Base-by-base conservation (phyloP, 1,140 invertebrate species). In the Calephelis nemesis region DNA sequence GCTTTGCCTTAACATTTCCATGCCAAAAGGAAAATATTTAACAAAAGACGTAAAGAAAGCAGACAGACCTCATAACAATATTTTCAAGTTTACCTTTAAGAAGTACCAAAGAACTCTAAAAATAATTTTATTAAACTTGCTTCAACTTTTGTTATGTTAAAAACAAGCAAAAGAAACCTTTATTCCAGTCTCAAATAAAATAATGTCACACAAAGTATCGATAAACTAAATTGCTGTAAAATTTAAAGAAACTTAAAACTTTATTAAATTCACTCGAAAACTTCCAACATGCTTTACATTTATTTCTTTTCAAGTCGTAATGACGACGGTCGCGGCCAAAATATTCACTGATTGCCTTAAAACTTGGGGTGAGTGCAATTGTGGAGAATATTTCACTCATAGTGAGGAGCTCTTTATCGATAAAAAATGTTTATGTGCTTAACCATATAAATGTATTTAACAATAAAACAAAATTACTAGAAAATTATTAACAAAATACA, bases 281-380 rank as follows among this genome's bases (percentile, higher is more conserved):
- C 30, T 52, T 42, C 49, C 48, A 40, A 54, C 40, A 39, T 63
- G 69, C 54, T 52, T n/a, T 42, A 60, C 69, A 71, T 74, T 68
- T 63, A 74, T 74, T 74, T 74, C 50, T 67, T 65, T 62, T 42
- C 49, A 71, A 60, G 48, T 58, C 65, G 68, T 74, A 74, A 74
- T 74, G 65, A 73, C 68, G 71, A 62, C 45, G 15, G 30, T 45
- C 62, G 62, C 67, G 58, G 67, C 65, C 65, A 58, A 73, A 69
- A 74, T 69, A 63, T 65, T 70, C 65, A 45, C 62, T 68, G 67
- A 74, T 71, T 65, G 65, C 63, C 65, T 49, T 52, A 65, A 74
- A 71, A 71, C 65, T 64, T 69, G 58, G 9, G 64, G 52, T 45
- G 15, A 11, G 52, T 58, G 9, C 4, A 58, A 48, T 68, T 64